Evolutionary conservation across 2,797 vertebrate species (phyloP).

Genomic region (Glossophaga mutica): DNA sequence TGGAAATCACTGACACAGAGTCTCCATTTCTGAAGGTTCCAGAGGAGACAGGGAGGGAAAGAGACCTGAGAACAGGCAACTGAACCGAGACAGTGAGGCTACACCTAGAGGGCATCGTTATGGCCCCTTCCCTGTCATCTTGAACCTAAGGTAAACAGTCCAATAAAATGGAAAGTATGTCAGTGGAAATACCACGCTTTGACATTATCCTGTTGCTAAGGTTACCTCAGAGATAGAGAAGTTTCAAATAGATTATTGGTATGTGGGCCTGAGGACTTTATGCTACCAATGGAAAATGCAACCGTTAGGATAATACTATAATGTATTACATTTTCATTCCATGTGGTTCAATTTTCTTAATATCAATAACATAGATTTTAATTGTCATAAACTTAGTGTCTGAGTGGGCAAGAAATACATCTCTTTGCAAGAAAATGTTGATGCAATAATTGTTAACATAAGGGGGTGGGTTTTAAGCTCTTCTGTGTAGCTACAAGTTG

Average conservation of each 20-base stretch:
- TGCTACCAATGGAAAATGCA: slow-evolving; percentile 51
- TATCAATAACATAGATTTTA: slow-evolving; percentile 63
- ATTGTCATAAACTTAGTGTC: slow-evolving; percentile 56
- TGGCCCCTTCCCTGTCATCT: neutral
- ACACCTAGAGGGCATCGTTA: neutral
- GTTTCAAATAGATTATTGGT: slow-evolving; percentile 45
- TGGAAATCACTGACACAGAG: neutral
- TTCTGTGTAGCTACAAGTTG: slow-evolving; percentile 56
- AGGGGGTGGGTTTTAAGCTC: slow-evolving; percentile 21
- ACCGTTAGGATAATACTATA: slow-evolving; percentile 45
- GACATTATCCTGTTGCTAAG: slow-evolving; percentile 55
- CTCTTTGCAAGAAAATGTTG: slow-evolving; percentile 53
- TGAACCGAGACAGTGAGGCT: neutral
- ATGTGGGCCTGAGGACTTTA: slow-evolving; percentile 39
- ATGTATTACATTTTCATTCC: slow-evolving; percentile 58
- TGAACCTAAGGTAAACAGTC: slow-evolving; percentile 28
- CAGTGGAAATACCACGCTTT: slow-evolving; percentile 21
- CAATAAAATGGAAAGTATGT: slow-evolving; percentile 30
- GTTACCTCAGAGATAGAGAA: slow-evolving; percentile 51
- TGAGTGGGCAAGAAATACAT: slow-evolving; percentile 61
- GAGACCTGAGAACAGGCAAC: neutral
- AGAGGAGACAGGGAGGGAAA: neutral
- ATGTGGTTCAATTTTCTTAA: slow-evolving; percentile 47
- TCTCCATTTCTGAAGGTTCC: slow-evolving; percentile 10
- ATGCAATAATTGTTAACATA: slow-evolving; percentile 55